Evolutionary conservation across 2,797 vertebrate species (phyloP), one percentile per base, ranked within the genome.

Genomic region (Miichthys miiuy): DNA sequence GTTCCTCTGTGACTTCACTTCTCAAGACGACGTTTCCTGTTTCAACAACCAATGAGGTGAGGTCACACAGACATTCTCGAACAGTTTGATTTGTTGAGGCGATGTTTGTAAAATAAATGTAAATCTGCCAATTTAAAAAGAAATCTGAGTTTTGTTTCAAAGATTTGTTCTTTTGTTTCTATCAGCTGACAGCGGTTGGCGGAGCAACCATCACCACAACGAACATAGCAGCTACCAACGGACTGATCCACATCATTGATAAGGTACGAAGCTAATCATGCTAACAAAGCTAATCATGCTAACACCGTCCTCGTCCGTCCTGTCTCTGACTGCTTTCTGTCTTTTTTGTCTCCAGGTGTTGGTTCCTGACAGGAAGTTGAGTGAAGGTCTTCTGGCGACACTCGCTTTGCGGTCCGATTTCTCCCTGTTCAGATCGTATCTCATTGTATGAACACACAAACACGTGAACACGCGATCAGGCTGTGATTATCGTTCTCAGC

Each of bases 161-260:
- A 38, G 34, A 38, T 38, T 38, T 38, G 34, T 38, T 38, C 34
- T 38, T 38, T 77, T 72, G 63, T 27, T 73, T 87, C 13, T 63
- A 1, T 56, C 92, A 99, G 98, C 90, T 92, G 57, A 75, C 94
- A 62, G 89, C 87, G 21, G 89, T 99, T 0, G 96, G 91, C 12
- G 96, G 96, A 0, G 97, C 96, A 0, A 92, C 86, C 62, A 86
- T 99, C 21, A 77, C 95, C 6, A 84, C 91, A 0, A 75, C 95
- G 0, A 93, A 99, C 68, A 90, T 97, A 0, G 81, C 91, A 1
- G 96, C 97, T 57, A 97, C 95, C 3, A 99, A 99, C 0, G 98
- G 97, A 14, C 66, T 99, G 80, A 96, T 99, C 66, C 98, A 99
- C 2, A 5, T 99, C 47, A 96, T 99, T 12, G 93, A 97, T 77